Evolutionary conservation across 2,113 vertebrate species (phyloP), one percentile per base, ranked within the genome.

Genomic region (Merops nubicus): DNA sequence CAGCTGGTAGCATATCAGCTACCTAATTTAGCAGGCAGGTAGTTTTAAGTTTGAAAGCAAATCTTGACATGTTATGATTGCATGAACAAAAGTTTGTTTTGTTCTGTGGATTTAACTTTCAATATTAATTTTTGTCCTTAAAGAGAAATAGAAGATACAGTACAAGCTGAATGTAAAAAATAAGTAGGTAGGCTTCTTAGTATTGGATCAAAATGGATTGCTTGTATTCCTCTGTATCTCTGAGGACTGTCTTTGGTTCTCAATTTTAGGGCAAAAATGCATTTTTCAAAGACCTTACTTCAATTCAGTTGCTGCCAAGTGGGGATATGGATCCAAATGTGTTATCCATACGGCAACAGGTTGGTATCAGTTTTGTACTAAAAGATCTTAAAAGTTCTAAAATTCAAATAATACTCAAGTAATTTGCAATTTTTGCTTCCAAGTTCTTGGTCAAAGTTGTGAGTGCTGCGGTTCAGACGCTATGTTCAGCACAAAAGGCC

Each of bases 251-350:
- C 62, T 91, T 80, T 79, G 94, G 5, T 91, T 85, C 60, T 96
- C 15, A 50, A 53, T 97, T 95, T 64, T 87, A 99, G 99, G 99
- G 99, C 34, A 99, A 99, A 97, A 99, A 99, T 62, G 99, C 99
- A 15, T 99, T 99, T 98, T 99, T 99, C 97, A 99, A 99, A 97
- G 99, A 99, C 65, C 98, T 99, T 68, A 99, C 98, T 13, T 99
- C 99, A 85, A 99, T 99, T 97, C 99, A 99, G 97, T 98, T 99
- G 96, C 97, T 99, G 62, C 99, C 99, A 72, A 99, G 98, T 40
- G 99, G 99, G 51, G 99, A 99, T 94, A 98, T 99, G 97, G 99
- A 99, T 95, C 98, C 99, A 50, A 96, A 96, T 5, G 93, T 99
- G 77, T 96, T 99, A 56, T 98, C 98, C 13, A 2, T 98, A 38